Evolutionary conservation across 2,113 vertebrate species (phyloP), one percentile per base, ranked within the genome.

Genomic region (Elachura formosa): DNA sequence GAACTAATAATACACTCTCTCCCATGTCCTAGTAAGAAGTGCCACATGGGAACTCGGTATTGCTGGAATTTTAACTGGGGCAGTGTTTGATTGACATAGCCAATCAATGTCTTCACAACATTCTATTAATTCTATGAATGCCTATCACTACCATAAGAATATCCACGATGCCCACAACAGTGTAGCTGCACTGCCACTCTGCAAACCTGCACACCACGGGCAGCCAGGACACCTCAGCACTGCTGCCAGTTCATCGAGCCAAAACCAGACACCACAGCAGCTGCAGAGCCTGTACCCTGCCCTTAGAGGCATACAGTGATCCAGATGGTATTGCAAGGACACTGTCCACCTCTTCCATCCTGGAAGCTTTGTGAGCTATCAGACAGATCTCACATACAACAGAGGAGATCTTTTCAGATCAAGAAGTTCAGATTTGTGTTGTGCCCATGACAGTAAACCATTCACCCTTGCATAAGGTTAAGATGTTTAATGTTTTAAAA

Each of bases 311-410:
- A 73, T 9, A 12, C 0, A 0, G 41, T 36, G 49, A 36, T 89
- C 41, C 64, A 73, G 41, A 54, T 26, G 38, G n/a, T 62, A 29
- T 4, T 3, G 0, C 18, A 5, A 72, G 49, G 25, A 73, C 3
- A 17, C 2, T 18, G 52, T 16, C 31, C 49, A 36, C 17, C 22
- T 26, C 11, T 86, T 36, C 51, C 0, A 0, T 15, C 25, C 13
- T 3, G 0, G 49, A 9, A 58, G 21, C 16, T 0, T 4, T 0
- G 0, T 11, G 55, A 63, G 17, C 11, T 10, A 28, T 12, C 8
- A 17, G 22, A 46, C 9, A 38, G n/a, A 54, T 28, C 17, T 24
- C 33, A 62, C 1, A 1, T 11, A 26, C 9, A n/a, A 17, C 26
- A 28, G 6, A 41, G 46, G 3, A 79, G 25, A 13, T 1, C 31